Evolutionary conservation across 2,113 vertebrate species (phyloP), one percentile per base, ranked within the genome.

Genomic region (Xenopus tropicalis): DNA sequence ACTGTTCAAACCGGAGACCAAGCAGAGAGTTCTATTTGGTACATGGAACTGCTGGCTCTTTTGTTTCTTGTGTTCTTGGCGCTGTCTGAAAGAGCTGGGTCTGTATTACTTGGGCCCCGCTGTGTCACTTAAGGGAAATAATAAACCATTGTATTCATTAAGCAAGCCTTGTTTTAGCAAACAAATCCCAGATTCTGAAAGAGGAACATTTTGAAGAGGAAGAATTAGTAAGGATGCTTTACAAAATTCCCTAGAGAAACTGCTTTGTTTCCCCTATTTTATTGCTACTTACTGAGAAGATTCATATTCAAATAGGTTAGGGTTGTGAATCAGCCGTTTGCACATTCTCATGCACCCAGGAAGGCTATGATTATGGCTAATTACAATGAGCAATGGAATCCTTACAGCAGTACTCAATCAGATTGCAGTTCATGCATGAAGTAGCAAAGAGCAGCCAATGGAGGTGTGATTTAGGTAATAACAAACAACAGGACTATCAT

Each of bases 61-160:
- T 91, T 92, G 90, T 90, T 81, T 80, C 83, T 6, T 70, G 62
- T 90, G 89, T 91, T 86, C 91, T 93, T 94, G 93, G 92, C 94
- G 91, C 80, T 70, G 79, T 76, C 87, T 93, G 89, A 90, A 90
- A 94, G 92, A 87, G 78, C 80, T 48, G 74, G 73, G 81, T 73
- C 85, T 84, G 84, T 83, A 85, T 88, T 82, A 72, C 86, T 85
- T 79, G 80, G 90, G 78, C 85, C 88, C 88, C 88, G 86, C 87
- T 84, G 86, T 90, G 93, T 90, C 92, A 88, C 90, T 93, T 90
- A 87, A 85, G 85, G 72, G 86, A 84, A 89, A 93, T 87, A 94
- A 94, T 91, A 90, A 86, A 84, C 84, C 89, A 93, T 93, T 94
- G 91, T 94, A 90, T 91, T 90, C 88, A 93, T 93, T 93, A 92